These are phyloP conservation scores for Aphrophora alni DNA, from an alignment of 2,888 invertebrate genomes.

Conservation along the genomic window DNA sequence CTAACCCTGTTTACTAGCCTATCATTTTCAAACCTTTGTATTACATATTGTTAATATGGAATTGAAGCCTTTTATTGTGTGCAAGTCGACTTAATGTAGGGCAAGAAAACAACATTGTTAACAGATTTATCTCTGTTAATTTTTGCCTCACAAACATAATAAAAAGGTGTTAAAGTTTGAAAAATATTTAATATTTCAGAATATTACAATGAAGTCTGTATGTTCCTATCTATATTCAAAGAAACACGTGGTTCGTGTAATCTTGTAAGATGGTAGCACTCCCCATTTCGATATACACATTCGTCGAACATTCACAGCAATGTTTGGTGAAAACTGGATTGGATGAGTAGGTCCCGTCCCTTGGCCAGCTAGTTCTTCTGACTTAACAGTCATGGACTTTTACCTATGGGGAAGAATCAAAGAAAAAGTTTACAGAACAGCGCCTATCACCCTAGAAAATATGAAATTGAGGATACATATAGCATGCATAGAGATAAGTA, in stretches of 20 bases:
- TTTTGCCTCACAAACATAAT: too few species aligned
- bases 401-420: slow-evolving; percentile 7
- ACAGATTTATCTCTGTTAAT: too few species aligned
- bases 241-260: neutral
- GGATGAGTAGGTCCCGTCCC: slow-evolving; percentile 11
- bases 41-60: too few species aligned
- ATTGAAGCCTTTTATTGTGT: too few species aligned
- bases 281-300: neutral
- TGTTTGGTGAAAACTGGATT: slow-evolving; percentile 12
- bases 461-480: neutral
- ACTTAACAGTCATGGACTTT: slow-evolving; percentile 9
- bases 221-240: neutral
- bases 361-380: slow-evolving; percentile 15
- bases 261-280: neutral
- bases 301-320: neutral
- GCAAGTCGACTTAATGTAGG: too few species aligned
- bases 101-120: too few species aligned
- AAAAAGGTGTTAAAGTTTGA: too few species aligned
- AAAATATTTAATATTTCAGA: too few species aligned
- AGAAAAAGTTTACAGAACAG: neutral
- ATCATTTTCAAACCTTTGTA: too few species aligned
- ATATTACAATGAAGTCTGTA: too few species aligned
- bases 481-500: slow-evolving; percentile 3
- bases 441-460: slow-evolving; percentile 9
- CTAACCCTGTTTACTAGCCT: too few species aligned